These are phyloP conservation scores for Bursaphelenchus okinawaensis DNA, from an alignment of 2,888 invertebrate genomes.

Conservation along the genomic window DNA sequence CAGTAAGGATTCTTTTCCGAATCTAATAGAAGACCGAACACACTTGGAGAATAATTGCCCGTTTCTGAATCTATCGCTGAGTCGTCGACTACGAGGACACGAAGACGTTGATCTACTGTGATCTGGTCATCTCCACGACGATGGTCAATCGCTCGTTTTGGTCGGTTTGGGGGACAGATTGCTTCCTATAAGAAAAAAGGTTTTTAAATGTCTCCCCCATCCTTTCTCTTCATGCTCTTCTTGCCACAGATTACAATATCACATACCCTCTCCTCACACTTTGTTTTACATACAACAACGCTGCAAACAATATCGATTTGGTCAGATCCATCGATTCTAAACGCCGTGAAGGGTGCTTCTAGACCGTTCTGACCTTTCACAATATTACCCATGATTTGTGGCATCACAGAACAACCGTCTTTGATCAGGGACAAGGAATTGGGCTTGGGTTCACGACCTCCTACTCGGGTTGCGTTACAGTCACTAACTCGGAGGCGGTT, in stretches of 20 bases:
- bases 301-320: slow-evolving; percentile 48
- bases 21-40: slow-evolving; percentile 11
- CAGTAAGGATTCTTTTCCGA: slow-evolving; percentile 14
- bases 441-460: slow-evolving; percentile 40
- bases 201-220: neutral
- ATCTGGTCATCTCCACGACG: slow-evolving; percentile 25
- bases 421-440: slow-evolving; percentile 45
- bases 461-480: slow-evolving; percentile 54
- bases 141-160: slow-evolving; percentile 12
- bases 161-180: slow-evolving; percentile 11
- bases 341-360: slow-evolving; percentile 51
- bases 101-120: slow-evolving; percentile 37
- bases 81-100: slow-evolving; percentile 28
- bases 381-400: slow-evolving; percentile 52
- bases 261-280: slow-evolving; percentile 23
- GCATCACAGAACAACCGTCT: slow-evolving; percentile 51
- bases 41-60: neutral
- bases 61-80: neutral
- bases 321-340: slow-evolving; percentile 54
- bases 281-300: slow-evolving; percentile 33
- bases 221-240: slow-evolving; percentile 5
- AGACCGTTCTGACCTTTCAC: slow-evolving; percentile 33
- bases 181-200: slow-evolving; percentile 4
- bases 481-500: slow-evolving; percentile 40
- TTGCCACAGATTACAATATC: neutral